These are phyloP conservation scores for Dysidea cf. avara DNA, from an alignment of 37 sponge, comb jelly and placozoan species.

Conservation along the genomic window DNA sequence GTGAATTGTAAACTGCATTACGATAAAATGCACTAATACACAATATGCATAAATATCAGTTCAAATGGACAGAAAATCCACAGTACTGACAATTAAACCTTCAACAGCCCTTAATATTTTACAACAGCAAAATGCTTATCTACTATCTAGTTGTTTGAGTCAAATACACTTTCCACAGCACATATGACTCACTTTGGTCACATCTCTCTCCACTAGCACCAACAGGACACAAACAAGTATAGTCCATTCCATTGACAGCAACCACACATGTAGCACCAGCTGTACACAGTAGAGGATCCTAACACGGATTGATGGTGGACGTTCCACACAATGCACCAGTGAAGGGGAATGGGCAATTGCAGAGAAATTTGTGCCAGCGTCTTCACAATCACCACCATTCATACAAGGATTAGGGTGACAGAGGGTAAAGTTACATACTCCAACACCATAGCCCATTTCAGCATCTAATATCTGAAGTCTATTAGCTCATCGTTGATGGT, in stretches of 20 bases:
- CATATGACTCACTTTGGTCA: constrained; percentile 47
- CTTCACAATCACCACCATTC: constrained; percentile 46
- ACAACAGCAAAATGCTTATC: too few relatives aligned
- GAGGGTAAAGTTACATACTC: constrained; percentile 18
- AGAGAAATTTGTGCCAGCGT: constrained; percentile 29
- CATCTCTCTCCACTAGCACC: constrained; percentile 23
- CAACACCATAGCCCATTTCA: constrained; percentile 27
- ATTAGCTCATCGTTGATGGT: constrained; percentile 3
- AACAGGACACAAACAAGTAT: constrained; percentile 39
- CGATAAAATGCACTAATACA: too few relatives aligned
- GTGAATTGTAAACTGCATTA: too few relatives aligned
- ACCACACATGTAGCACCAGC: constrained; percentile 31
- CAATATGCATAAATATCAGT: too few relatives aligned
- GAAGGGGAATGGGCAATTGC: constrained; percentile 34
- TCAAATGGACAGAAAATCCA: too few relatives aligned
- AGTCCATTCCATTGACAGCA: not conserved
- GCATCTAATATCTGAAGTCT: constrained; percentile 37
- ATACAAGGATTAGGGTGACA: constrained; percentile 35
- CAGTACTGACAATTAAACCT: too few relatives aligned
- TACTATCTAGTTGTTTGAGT: too few relatives aligned
- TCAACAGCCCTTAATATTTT: too few relatives aligned
- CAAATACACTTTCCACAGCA: too few relatives aligned
- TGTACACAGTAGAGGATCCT: constrained; percentile 13
- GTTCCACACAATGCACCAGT: constrained; percentile 38
- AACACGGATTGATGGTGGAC: not conserved